A percentile compares a stretch with the other conserved stretches of the same genome.
These are phyloP conservation scores for Zoanthus gigantus DNA, from an alignment of 92 coral and sea anemone genomes.

Conservation along the genomic window DNA sequence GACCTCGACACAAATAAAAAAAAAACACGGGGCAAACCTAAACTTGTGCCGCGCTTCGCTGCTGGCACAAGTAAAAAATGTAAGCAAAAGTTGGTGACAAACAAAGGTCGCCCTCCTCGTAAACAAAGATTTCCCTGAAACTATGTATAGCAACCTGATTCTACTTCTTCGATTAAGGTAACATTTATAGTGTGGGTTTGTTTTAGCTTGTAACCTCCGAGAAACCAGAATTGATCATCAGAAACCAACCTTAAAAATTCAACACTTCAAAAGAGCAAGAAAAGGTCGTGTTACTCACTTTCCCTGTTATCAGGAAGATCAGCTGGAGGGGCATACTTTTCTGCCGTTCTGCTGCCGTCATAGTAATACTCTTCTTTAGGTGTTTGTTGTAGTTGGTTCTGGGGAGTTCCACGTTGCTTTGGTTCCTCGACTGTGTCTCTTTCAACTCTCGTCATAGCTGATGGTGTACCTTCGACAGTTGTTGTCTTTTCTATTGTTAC, in stretches of 20 bases:
- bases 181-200: too few species aligned
- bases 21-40: too few species aligned
- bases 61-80: too few species aligned
- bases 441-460: neutral
- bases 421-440: neutral
- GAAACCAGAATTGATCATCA: neutral
- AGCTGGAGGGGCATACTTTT: slow-evolving; percentile 19
- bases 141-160: too few species aligned
- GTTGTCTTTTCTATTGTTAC: slow-evolving; percentile 26
- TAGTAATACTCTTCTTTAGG: slow-evolving; percentile 61
- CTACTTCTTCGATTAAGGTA: too few species aligned
- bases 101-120: too few species aligned
- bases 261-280: neutral
- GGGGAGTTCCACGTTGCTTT: neutral
- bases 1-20: too few species aligned
- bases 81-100: too few species aligned
- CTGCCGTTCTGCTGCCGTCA: slow-evolving; percentile 69
- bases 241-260: too few species aligned
- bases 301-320: slow-evolving; percentile 37
- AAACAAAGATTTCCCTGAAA: too few species aligned
- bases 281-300: neutral
- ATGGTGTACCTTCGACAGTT: slow-evolving; percentile 13
- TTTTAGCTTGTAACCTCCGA: neutral
- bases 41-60: too few species aligned
- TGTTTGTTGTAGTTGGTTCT: neutral